These are phyloP conservation scores for Chaetura pelagica DNA, from an alignment of 2,113 vertebrate species.

Conservation along the genomic window DNA sequence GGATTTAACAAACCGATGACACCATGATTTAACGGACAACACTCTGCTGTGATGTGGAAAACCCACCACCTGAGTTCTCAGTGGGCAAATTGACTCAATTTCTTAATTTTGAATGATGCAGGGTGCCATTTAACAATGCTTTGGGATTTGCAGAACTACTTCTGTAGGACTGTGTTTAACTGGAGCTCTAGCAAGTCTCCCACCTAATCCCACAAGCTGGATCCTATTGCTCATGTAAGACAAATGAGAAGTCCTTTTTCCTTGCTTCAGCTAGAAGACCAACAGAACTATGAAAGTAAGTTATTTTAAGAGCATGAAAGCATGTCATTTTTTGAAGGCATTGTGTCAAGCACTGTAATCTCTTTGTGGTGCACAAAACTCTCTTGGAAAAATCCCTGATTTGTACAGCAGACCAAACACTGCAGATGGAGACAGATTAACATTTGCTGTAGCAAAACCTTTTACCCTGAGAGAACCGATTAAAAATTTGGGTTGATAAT, in stretches of 20 bases:
- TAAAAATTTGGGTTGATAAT: not conserved
- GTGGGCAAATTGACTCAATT: not conserved
- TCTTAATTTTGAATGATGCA: not conserved
- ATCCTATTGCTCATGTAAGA: not conserved
- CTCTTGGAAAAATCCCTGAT: conserved; percentile 1
- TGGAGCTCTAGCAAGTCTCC: not conserved
- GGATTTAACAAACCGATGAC: not conserved
- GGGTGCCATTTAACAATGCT: not conserved
- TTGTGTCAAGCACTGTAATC: conserved; percentile 24
- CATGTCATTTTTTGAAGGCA: conserved; percentile 4
- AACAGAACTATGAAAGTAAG: not conserved
- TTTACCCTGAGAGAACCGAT: not conserved
- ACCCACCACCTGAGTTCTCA: not conserved
- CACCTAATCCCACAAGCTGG: not conserved
- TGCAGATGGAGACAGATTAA: not conserved
- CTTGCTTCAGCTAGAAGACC: not conserved
- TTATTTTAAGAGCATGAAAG: conserved; percentile 15
- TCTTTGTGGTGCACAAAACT: not conserved
- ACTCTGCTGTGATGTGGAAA: not conserved
- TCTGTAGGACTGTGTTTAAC: not conserved
- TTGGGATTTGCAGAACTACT: not conserved
- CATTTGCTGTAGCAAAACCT: not conserved
- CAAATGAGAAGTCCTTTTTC: not conserved
- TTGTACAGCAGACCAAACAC: not conserved
- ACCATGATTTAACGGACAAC: not conserved